Percentiles rank a stretch among this genome's conserved stretches.
Evolutionary conservation across 2,888 invertebrate genomes (phyloP).

Genomic region (Alsophila aescularia): DNA sequence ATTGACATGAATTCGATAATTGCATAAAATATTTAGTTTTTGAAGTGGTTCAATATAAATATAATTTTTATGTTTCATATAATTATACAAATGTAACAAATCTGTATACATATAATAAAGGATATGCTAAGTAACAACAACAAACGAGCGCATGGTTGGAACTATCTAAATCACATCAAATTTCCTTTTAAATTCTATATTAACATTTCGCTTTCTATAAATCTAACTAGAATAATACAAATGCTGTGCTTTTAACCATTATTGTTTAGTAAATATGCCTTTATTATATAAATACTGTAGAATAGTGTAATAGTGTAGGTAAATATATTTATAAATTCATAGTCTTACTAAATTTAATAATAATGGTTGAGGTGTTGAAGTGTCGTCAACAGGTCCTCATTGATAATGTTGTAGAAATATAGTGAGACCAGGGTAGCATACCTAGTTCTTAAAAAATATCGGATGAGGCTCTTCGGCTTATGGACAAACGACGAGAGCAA

Average conservation of each 20-base stretch:
- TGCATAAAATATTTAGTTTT: background rate
- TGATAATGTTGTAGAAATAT: too few relatives aligned
- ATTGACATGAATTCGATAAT: background rate
- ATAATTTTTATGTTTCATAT: too few relatives aligned
- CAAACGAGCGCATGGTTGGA: background rate
- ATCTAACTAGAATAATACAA: constrained; percentile 11
- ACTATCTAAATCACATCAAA: constrained; percentile 19
- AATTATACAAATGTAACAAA: background rate
- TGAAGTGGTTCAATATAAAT: too few relatives aligned
- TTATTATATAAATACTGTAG: constrained; percentile 37
- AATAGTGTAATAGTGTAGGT: constrained; percentile 7
- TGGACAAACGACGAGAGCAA: too few relatives aligned
- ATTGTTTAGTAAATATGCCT: constrained; percentile 21
- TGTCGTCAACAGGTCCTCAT: too few relatives aligned
- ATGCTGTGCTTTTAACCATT: constrained; percentile 17
- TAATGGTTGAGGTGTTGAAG: background rate
- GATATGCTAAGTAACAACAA: background rate
- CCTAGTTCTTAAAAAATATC: too few relatives aligned
- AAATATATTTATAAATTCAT: constrained; percentile 1
- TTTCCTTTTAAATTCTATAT: constrained; percentile 7
- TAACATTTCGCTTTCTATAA: constrained; percentile 23
- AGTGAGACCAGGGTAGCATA: too few relatives aligned
- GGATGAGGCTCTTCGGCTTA: too few relatives aligned
- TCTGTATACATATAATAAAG: background rate
- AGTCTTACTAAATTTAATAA: background rate